These are phyloP conservation scores for Eudorcas thomsonii DNA, from an alignment of 2,113 vertebrate species.

Conservation along the genomic window DNA sequence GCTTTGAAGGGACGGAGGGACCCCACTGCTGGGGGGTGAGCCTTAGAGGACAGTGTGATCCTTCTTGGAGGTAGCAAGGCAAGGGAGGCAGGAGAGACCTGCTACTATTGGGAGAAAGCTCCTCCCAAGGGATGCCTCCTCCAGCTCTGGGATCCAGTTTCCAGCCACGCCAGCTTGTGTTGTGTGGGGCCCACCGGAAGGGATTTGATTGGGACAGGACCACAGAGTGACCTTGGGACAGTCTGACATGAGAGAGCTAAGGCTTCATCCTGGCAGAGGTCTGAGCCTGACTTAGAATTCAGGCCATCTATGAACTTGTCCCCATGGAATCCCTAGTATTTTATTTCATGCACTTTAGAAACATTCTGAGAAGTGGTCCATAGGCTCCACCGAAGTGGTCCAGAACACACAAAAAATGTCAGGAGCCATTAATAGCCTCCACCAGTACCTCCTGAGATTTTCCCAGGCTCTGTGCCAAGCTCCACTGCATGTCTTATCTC, in stretches of 20 bases:
- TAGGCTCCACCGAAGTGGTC: not conserved
- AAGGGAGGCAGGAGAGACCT: not conserved
- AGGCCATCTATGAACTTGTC: not conserved
- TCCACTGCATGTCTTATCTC: not conserved
- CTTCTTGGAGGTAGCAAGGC: not conserved
- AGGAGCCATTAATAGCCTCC: not conserved
- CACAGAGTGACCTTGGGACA: not conserved
- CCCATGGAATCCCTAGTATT: not conserved
- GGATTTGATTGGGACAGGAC: not conserved
- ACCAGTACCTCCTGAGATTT: not conserved
- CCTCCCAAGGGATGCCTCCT: not conserved
- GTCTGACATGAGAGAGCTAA: not conserved
- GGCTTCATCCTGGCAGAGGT: not conserved
- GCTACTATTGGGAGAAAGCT: not conserved
- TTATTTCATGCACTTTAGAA: not conserved
- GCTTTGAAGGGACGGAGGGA: not conserved
- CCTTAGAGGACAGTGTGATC: not conserved
- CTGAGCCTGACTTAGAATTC: not conserved
- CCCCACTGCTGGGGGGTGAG: not conserved
- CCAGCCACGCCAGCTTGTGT: not conserved
- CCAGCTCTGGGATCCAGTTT: fast-evolving
- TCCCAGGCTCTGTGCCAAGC: not conserved
- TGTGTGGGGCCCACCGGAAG: not conserved
- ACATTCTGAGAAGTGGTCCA: not conserved
- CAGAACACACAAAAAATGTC: not conserved